Percentiles rank a stretch among this genome's conserved stretches.
phyloP scores from a whole-genome alignment of 2,113 vertebrate genomes.

The Addax nasomaculatus region DNA sequence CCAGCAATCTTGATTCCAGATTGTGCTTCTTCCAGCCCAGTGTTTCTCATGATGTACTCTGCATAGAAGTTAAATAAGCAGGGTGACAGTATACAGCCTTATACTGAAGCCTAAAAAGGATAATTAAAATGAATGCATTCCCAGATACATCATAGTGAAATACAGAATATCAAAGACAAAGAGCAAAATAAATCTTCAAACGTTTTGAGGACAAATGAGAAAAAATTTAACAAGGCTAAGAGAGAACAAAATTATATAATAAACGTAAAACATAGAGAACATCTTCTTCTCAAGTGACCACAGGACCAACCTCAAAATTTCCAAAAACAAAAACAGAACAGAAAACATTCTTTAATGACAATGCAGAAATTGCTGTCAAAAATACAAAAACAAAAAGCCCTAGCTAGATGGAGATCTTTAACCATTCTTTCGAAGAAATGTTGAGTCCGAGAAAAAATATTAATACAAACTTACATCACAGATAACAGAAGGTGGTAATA shows the following conservation, averaged over 20 bases:
- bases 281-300: not conserved
- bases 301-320: constrained; percentile 27
- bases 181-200: not conserved
- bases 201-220: not conserved
- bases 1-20: too few species aligned
- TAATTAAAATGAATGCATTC: not conserved
- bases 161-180: not conserved
- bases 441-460: not conserved
- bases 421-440: not conserved
- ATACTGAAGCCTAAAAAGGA: not conserved
- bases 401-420: not conserved
- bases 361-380: constrained; percentile 16
- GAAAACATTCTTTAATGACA: not conserved
- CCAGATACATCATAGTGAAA: not conserved
- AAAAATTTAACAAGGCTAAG: not conserved
- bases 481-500: not conserved
- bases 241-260: not conserved
- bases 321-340: not conserved
- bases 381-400: not conserved
- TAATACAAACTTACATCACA: not conserved
- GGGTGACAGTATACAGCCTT: too few species aligned
- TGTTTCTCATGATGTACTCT: too few species aligned
- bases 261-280: not conserved
- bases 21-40: too few species aligned
- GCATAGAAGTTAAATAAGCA: too few species aligned